phyloP scores from a whole-genome alignment of 2,888 invertebrate genomes.

The Drosophila infuscata region DNA sequence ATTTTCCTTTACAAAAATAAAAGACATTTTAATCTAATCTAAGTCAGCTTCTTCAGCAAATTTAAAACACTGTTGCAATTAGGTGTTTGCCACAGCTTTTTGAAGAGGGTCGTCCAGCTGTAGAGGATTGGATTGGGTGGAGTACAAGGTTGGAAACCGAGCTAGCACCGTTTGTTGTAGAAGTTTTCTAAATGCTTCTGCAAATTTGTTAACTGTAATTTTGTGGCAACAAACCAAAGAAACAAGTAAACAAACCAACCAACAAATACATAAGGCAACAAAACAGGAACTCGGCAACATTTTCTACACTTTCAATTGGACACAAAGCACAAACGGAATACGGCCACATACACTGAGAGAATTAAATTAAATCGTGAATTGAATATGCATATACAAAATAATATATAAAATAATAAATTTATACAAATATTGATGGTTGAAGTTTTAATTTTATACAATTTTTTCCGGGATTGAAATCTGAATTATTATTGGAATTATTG shows the following conservation, averaged over 20 bases:
- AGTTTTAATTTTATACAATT: too few species aligned
- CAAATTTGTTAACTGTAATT: slow-evolving; percentile 65
- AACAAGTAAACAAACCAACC: slow-evolving; percentile 23
- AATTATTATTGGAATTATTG: not conserved
- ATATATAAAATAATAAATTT: not conserved
- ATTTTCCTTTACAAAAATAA: not conserved
- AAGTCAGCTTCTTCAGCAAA: slow-evolving; percentile 6
- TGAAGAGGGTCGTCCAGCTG: slow-evolving; percentile 4
- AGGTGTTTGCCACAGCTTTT: slow-evolving; percentile 33
- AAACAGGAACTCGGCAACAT: slow-evolving; percentile 17
- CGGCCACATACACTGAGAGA: slow-evolving; percentile 32
- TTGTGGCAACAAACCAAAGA: slow-evolving; percentile 42
- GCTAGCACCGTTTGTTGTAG: slow-evolving; percentile 17
- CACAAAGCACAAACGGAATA: slow-evolving; percentile 29
- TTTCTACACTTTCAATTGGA: slow-evolving; percentile 37
- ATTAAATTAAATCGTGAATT: not conserved
- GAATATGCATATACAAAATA: not conserved
- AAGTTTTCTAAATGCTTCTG: slow-evolving; percentile 51
- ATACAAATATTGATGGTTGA: not conserved
- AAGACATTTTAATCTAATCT: slow-evolving; percentile 2
- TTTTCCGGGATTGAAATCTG: not conserved
- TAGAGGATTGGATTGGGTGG: not conserved
- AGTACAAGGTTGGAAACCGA: not conserved
- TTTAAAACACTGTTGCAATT: slow-evolving; percentile 42
- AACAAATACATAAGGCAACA: slow-evolving; percentile 30